These are phyloP conservation scores for Heliocidaris erythrogramma DNA, from an alignment of 35 echinoderm and acorn worm species.

Conservation along the genomic window DNA sequence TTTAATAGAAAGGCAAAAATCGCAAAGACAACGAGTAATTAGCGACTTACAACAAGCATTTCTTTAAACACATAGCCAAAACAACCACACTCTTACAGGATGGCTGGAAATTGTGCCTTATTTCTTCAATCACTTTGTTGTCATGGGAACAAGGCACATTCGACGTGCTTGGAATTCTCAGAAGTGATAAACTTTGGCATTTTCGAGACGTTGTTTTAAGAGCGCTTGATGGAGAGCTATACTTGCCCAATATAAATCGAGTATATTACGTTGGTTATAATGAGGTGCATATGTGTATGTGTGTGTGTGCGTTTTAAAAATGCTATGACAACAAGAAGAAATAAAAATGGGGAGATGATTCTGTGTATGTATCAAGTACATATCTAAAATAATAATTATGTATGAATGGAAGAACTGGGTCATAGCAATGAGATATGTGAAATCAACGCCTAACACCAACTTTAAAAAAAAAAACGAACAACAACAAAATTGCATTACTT, in stretches of 20 bases:
- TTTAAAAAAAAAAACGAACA: too few relatives aligned
- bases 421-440: too few relatives aligned
- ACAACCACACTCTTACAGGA: neutral
- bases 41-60: neutral
- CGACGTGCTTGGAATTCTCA: slow-evolving; percentile 4
- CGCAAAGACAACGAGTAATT: too few relatives aligned
- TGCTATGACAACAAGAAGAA: too few relatives aligned
- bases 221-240: neutral
- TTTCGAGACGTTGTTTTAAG: neutral
- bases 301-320: too few relatives aligned
- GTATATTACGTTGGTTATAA: neutral
- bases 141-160: neutral
- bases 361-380: too few relatives aligned
- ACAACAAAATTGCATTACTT: too few relatives aligned
- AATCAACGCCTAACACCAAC: too few relatives aligned
- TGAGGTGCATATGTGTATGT: neutral
- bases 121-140: neutral
- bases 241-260: neutral
- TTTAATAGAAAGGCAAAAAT: too few relatives aligned
- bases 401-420: too few relatives aligned
- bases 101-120: neutral
- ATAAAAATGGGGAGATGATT: too few relatives aligned
- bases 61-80: neutral
- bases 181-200: neutral
- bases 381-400: too few relatives aligned